Evolutionary conservation across 2,113 vertebrate genomes (phyloP), one percentile per base, ranked within the genome.

Genomic region (Pluvialis apricaria): DNA sequence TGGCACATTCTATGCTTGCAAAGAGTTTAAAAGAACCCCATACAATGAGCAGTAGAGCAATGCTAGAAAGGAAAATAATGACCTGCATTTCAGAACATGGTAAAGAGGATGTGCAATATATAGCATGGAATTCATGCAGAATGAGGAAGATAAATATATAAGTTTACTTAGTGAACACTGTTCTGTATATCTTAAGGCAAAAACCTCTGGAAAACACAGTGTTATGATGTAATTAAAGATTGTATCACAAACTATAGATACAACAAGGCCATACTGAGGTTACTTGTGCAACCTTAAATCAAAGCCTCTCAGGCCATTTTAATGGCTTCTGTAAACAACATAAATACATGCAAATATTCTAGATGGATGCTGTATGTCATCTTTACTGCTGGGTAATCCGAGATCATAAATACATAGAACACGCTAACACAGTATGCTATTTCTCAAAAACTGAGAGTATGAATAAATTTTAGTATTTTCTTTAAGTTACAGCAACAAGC

Each of bases 401-500:
- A 52, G 64, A 79, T 60, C 22, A 13, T 47, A 95, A 94, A 92
- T 64, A 87, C 47, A 71, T 3, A 82, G 34, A 88, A 95, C 62
- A 34, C 20, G 49, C 81, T 94, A 92, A 71, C 66, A 60, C 19
- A 94, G 45, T 22, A 94, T 73, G 40, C 58, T 81, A 72, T 89
- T 91, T 80, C 42, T 97, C 93, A 95, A 90, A 94, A 95, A 52
- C 26, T 91, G 92, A 93, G 57, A 76, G 40, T 57, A 85, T 61
- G 11, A 60, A 71, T 72, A 91, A n/a, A 51, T 72, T 88, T 94
- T 64, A 70, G 90, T 78, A 90, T 90, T 92, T 96, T 88, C 40
- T 51, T 58, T 69, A 81, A 78, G 68, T 90, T 94, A 86, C 36
- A 92, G 57, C 61, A 96, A 92, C 68, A 71, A 88, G 11, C 13